Evolutionary conservation across 2,113 vertebrate genomes (phyloP), one percentile per base, ranked within the genome.

Genomic region (Anolis carolinensis): DNA sequence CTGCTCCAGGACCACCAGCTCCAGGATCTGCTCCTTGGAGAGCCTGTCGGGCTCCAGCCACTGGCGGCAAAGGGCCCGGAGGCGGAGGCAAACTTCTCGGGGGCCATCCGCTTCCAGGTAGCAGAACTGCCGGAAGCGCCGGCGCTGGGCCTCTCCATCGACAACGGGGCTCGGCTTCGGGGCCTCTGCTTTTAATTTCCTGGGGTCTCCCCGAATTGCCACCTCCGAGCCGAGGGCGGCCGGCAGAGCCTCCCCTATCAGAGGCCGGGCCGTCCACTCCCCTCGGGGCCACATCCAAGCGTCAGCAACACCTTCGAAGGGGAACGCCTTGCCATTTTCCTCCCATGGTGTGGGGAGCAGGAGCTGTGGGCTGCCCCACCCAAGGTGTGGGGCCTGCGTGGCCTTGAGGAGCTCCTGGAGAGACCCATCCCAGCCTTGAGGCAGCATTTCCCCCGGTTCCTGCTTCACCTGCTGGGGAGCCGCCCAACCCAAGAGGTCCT

Each of bases 331-430:
- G 25, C 71, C 11, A 8, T 30, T 75, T 18, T 84, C 82, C 8
- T 84, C 82, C 82, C 82, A 84, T 0, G 59, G 70, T 2, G n/a
- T 11, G 13, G 70, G 20, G 2, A 36, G 34, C 9, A 32, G 36
- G 55, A 65, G 27, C 8, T 75, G 82, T 4, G 82, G 72, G 7
- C 65, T 84, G 2, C 55, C 55, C 82, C 72, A 76, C 4, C 34
- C 72, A 1, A 72, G 72, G 25, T 75, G 82, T 6, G 82, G 82
- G 30, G 59, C 13, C 59, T 84, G 82, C 9, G 74, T 36, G 0
- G 59, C 72, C 72, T 84, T 84, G 16, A 84, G 32, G 59, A 84
- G 75, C 10, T 84, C 82, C 71, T 84, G 82, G 55, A 72, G 74
- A 10, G 82, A 72, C 2, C 82, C 72, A 2, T 84, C 72, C 82